Base-by-base conservation (phyloP, 2,797 vertebrate species). In the Acridotheres tristis region DNA sequence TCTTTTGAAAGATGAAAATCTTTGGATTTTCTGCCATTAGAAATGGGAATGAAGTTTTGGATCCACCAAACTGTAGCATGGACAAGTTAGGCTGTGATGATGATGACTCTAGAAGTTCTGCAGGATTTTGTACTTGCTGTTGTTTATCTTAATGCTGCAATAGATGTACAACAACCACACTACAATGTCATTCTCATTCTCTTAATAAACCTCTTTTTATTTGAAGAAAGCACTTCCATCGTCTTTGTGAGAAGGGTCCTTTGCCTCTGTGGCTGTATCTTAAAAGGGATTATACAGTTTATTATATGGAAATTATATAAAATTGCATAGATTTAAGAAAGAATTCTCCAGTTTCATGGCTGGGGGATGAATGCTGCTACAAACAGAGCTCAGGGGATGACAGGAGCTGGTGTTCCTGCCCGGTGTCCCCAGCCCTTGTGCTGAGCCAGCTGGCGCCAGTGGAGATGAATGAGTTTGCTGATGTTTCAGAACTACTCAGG, bases 161-260 rank as follows among this genome's bases (percentile, higher is more conserved):
- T 95, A 77, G 85, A 93, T 97, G 96, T 97, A 95, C 89, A 87
- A 83, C 93, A 91, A 91, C 93, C 92, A 59, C 92, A 77, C 80
- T 82, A 85, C 94, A 23, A 34, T 89, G 96, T 94, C 94, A 92
- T 93, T 93, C 95, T 96, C 96, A 85, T 97, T 94, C 91, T 87
- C 91, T 93, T 95, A 97, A 98, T 98, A 98, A 98, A 97, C 93
- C 65, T 96, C 88, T 96, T 97, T 97, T 94, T 96, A 97, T 82
- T 96, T 88, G 88, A 85, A 95, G 81, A 74, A 78, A 93, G 69
- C 62, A 47, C 74, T 63, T 95, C 83, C 73, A 84, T 89, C 13
- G 69, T 92, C 79, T 96, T 89, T 97, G 92, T 96, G 69, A 96
- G 19, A 13, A 38, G 57, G 76, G 63, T n/a, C 82, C 68, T 83